These are phyloP conservation scores for Troides aeacus DNA, from an alignment of 2,888 invertebrate genomes.

Conservation along the genomic window DNA sequence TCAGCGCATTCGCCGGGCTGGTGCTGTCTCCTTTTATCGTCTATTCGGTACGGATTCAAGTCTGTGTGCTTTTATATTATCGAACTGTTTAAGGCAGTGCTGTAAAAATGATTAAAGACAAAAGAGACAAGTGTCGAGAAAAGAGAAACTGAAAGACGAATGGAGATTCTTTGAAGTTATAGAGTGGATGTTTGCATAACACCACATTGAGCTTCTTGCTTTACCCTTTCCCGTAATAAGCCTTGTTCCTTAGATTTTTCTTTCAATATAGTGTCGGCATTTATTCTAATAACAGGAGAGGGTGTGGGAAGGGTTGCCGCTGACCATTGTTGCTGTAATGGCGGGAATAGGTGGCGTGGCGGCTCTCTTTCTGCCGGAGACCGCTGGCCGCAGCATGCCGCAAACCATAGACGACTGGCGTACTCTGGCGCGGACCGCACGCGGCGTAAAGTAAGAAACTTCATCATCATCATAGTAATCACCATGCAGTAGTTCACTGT, in stretches of 20 bases:
- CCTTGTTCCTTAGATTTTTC: too few species aligned
- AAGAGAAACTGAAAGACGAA: too few species aligned
- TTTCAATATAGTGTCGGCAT: too few species aligned
- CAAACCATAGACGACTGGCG: slow-evolving; percentile 45
- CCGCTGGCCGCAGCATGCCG: slow-evolving; percentile 50
- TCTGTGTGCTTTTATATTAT: neutral
- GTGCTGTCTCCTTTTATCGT: slow-evolving; percentile 56
- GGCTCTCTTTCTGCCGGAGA: slow-evolving; percentile 52
- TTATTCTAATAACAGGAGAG: slow-evolving; percentile 44
- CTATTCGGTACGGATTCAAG: slow-evolving; percentile 46
- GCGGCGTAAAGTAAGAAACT: slow-evolving; percentile 17
- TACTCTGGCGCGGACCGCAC: slow-evolving; percentile 28
- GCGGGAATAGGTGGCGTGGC: slow-evolving; percentile 41
- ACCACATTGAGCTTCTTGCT: too few species aligned
- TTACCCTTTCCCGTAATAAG: too few species aligned
- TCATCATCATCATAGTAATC: neutral
- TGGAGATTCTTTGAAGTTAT: too few species aligned
- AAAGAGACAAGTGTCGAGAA: too few species aligned
- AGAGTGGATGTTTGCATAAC: too few species aligned
- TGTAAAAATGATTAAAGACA: too few species aligned
- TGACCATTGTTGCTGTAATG: slow-evolving; percentile 46
- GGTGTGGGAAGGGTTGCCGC: slow-evolving; percentile 50
- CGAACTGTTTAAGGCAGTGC: neutral
- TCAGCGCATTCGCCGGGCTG: slow-evolving; percentile 47
- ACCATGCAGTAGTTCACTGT: neutral